Evolutionary conservation across 2,797 vertebrate genomes (phyloP).

Genomic region (Tangara arthus): DNA sequence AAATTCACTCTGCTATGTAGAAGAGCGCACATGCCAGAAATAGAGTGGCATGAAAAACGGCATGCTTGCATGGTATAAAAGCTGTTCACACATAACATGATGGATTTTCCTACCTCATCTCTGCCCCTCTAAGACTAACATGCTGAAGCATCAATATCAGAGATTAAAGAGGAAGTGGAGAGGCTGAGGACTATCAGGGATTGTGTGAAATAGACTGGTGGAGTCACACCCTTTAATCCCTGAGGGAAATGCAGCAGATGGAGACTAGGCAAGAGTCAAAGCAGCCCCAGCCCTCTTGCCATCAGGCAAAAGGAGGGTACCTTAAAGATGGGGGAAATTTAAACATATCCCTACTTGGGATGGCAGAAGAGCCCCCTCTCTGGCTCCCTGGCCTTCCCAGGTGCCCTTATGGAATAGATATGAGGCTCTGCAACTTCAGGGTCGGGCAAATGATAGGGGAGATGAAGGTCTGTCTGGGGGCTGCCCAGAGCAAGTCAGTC

Average conservation of each 20-base stretch:
- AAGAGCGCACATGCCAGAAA: not conserved
- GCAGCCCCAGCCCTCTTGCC: not conserved
- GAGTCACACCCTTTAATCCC: not conserved
- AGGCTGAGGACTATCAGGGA: not conserved
- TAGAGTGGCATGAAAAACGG: not conserved
- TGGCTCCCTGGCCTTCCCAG: not conserved
- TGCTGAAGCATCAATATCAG: not conserved
- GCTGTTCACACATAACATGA: not conserved
- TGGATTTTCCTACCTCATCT: not conserved
- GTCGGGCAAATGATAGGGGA: not conserved
- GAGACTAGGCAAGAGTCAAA: not conserved
- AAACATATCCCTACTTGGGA: not conserved
- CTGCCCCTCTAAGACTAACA: not conserved
- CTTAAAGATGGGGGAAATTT: not conserved
- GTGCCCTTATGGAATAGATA: not conserved
- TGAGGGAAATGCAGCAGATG: not conserved
- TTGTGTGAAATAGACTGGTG: not conserved
- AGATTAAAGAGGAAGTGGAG: not conserved
- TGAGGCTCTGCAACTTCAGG: not conserved
- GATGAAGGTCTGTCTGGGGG: not conserved
- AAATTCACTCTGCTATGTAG: not conserved
- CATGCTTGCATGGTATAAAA: fast-evolving
- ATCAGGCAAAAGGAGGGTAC: not conserved
- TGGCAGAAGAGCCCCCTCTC: not conserved
- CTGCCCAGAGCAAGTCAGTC: not conserved